Conservation (phyloP, 2,888 invertebrate species). For the Conomelus anceps region DNA sequence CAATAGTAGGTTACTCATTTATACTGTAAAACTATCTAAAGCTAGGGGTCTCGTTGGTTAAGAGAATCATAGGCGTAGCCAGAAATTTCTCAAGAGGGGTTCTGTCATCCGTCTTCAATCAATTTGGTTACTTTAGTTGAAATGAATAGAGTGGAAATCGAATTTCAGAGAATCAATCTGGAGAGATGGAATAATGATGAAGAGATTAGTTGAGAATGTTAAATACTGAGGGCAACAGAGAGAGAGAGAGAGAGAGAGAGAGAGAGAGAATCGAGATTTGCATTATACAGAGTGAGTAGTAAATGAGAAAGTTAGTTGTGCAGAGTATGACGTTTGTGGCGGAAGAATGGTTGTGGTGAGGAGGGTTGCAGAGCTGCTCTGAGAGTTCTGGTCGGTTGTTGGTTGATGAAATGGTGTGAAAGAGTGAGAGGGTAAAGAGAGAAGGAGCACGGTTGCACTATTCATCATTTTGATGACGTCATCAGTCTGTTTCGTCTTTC, state of each 20-base stretch:
- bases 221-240: too few species aligned
- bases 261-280: background rate
- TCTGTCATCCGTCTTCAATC: too few species aligned
- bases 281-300: background rate
- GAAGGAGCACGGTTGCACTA: background rate
- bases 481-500: background rate
- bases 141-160: too few species aligned
- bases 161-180: too few species aligned
- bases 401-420: background rate
- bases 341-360: too few species aligned
- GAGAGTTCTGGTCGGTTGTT: background rate
- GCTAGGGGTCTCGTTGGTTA: background rate
- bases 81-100: background rate
- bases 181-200: too few species aligned
- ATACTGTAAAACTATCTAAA: too few species aligned
- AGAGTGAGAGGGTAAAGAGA: background rate
- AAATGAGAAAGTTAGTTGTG: background rate
- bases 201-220: too few species aligned
- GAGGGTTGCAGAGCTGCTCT: background rate
- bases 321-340: background rate
- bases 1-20: too few species aligned
- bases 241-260: too few species aligned
- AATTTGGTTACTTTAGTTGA: too few species aligned
- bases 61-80: background rate
- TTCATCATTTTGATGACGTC: background rate